phyloP scores from a whole-genome alignment of 2,797 vertebrate genomes.

The Melanotaenia parkinsoni region DNA sequence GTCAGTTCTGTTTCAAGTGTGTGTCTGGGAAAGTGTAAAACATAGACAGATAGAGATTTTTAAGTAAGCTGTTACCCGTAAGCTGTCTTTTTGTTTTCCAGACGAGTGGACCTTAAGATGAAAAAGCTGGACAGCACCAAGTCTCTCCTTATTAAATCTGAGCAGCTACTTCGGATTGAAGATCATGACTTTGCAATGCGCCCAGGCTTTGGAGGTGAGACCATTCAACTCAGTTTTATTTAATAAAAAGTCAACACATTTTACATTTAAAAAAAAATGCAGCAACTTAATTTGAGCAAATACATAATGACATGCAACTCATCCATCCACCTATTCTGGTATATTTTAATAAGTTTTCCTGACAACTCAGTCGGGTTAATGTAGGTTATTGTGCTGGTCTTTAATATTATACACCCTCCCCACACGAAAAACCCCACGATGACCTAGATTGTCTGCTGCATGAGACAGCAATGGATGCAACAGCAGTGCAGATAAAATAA shows the following conservation, averaged over 20 bases:
- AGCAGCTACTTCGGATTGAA: slow-evolving; percentile 91
- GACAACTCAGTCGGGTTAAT: slow-evolving; percentile 51
- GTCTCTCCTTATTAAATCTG: slow-evolving; percentile 85
- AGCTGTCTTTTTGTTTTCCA: slow-evolving; percentile 53
- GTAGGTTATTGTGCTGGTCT: slow-evolving; percentile 76
- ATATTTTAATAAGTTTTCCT: slow-evolving; percentile 15
- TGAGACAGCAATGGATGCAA: slow-evolving; percentile 68
- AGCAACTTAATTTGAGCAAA: neutral
- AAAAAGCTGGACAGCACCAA: slow-evolving; percentile 91
- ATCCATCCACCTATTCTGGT: neutral
- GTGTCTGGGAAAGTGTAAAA: slow-evolving; percentile 27
- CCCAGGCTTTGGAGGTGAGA: slow-evolving; percentile 92
- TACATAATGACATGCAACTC: too few relatives aligned
- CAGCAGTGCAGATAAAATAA: slow-evolving; percentile 69
- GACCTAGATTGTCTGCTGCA: slow-evolving; percentile 78
- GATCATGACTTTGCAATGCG: slow-evolving; percentile 93
- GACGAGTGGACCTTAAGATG: slow-evolving; percentile 82
- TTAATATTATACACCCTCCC: slow-evolving; percentile 47
- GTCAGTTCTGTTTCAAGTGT: slow-evolving; percentile 34
- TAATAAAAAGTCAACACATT: neutral
- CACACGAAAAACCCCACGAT: slow-evolving; percentile 55
- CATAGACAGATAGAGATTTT: slow-evolving; percentile 31
- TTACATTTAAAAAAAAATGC: neutral
- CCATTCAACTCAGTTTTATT: neutral
- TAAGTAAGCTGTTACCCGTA: slow-evolving; percentile 33